A percentile compares a stretch with the other conserved stretches of the same genome.
Evolutionary conservation across 2,888 invertebrate species (phyloP).

Genomic region (Xylocampa areola): DNA sequence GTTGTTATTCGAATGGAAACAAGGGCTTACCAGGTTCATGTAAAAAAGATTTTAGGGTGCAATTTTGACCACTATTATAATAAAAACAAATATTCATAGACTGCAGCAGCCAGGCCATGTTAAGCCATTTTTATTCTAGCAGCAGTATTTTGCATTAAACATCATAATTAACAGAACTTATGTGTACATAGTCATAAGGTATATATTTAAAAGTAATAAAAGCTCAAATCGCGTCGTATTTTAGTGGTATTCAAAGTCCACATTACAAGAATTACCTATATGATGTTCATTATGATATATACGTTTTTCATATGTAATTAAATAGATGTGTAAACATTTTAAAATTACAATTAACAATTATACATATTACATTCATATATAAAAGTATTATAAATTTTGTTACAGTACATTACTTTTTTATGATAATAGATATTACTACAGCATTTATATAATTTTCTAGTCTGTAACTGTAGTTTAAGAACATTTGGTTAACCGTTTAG

Average conservation of each 20-base stretch:
- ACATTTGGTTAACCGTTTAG: too few species aligned
- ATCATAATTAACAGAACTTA: too few species aligned
- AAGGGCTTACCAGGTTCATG: too few species aligned
- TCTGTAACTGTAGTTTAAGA: too few species aligned
- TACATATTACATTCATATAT: neutral
- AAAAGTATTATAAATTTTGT: slow-evolving; percentile 3
- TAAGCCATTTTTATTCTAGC: too few species aligned
- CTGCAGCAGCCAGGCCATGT: too few species aligned
- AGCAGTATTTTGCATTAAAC: too few species aligned
- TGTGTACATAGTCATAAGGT: slow-evolving; percentile 64
- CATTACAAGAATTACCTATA: slow-evolving; percentile 35
- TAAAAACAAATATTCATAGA: too few species aligned
- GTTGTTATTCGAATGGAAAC: too few species aligned
- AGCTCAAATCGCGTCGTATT: slow-evolving; percentile 40
- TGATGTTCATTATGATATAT: slow-evolving; percentile 43
- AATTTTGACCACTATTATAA: too few species aligned
- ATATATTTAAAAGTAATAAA: slow-evolving; percentile 38
- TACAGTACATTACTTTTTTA: slow-evolving; percentile 10
- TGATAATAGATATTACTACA: slow-evolving; percentile 7
- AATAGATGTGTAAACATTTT: slow-evolving; percentile 40
- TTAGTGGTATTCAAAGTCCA: slow-evolving; percentile 31
- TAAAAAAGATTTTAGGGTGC: too few species aligned
- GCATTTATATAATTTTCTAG: slow-evolving; percentile 13
- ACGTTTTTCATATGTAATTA: slow-evolving; percentile 23
- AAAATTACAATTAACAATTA: slow-evolving; percentile 15